Evolutionary conservation across 2,888 invertebrate species (phyloP).

Genomic region (Acleris literana): DNA sequence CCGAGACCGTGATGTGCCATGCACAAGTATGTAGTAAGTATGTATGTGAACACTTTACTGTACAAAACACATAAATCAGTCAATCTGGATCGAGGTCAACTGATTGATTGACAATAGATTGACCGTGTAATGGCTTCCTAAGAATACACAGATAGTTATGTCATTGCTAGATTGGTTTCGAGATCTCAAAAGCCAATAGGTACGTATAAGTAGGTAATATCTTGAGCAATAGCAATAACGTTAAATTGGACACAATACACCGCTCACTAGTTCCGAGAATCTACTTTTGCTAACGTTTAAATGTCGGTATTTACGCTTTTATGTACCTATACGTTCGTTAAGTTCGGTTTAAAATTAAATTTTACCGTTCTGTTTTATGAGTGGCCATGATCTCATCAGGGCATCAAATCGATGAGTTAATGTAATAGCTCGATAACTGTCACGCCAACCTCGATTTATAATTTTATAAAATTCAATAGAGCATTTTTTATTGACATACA

Average conservation of each 20-base stretch:
- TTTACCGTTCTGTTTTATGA: conserved; percentile 14
- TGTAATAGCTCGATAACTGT: too few relatives aligned
- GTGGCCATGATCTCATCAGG: conserved; percentile 8
- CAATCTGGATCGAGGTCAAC: too few relatives aligned
- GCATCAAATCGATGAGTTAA: conserved; percentile 2
- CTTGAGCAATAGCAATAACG: conserved; percentile 7
- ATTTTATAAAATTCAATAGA: too few relatives aligned
- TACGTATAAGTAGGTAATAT: not conserved
- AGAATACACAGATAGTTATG: too few relatives aligned
- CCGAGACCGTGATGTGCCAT: too few relatives aligned
- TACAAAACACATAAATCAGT: too few relatives aligned
- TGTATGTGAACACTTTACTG: too few relatives aligned
- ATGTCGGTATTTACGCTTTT: not conserved
- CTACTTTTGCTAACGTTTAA: conserved; percentile 3
- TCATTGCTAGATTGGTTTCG: not conserved
- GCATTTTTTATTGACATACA: too few relatives aligned
- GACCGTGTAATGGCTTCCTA: too few relatives aligned
- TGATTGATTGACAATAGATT: too few relatives aligned
- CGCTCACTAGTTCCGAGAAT: conserved; percentile 6
- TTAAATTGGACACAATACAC: conserved; percentile 9
- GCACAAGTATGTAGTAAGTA: too few relatives aligned
- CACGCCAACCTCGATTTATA: too few relatives aligned
- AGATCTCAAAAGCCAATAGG: not conserved
- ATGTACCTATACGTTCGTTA: not conserved
- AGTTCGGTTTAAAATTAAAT: conserved; percentile 9